Base-by-base conservation (phyloP, 2,113 vertebrate genomes). In the Delphinapterus leucas region DNA sequence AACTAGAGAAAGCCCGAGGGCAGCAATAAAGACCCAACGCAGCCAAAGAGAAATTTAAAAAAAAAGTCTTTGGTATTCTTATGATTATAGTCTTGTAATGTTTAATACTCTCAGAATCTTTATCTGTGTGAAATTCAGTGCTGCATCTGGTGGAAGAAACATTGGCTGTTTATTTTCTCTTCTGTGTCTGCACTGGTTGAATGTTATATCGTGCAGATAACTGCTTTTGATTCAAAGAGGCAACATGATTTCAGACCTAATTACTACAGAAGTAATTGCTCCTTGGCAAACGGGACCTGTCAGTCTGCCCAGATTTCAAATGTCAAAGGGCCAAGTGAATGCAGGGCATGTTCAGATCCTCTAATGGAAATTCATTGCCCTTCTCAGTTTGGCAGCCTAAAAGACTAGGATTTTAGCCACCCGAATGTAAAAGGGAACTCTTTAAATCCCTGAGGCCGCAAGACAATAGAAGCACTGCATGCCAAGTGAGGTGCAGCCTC, bases 231-330 rank as follows among this genome's bases (percentile, higher is more conserved):
- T 96, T 94, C 88, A 95, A 93, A 95, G 58, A 93, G 91, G 82
- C 81, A 95, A 91, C 90, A 95, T 87, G 89, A 89, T 95, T 97
- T 96, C 88, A 95, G 95, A 91, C 93, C 86, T 98, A 97, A 97
- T 97, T 97, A 95, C 95, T 89, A 44, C 47, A 92, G 86, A 95
- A 93, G 82, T 96, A 95, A 96, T 96, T 97, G 95, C 17, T 94
- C 68, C 73, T 96, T 98, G 97, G 96, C 96, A 97, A 89, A 97
- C 73, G 77, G 87, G 96, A 68, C 36, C 73, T 88, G 90, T 85
- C 74, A 82, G 83, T 82, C 71, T 97, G 96, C 91, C 96, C 96
- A 95, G 97, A 94, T 86, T 93, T 96, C 21, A 38, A 41, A 91
- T 91, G 77, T 93, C 91, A 92, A 93, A 90, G 88, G 90, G 91